These are phyloP conservation scores for Ataeniobius toweri DNA, from an alignment of 2,797 vertebrate species.

Conservation along the genomic window DNA sequence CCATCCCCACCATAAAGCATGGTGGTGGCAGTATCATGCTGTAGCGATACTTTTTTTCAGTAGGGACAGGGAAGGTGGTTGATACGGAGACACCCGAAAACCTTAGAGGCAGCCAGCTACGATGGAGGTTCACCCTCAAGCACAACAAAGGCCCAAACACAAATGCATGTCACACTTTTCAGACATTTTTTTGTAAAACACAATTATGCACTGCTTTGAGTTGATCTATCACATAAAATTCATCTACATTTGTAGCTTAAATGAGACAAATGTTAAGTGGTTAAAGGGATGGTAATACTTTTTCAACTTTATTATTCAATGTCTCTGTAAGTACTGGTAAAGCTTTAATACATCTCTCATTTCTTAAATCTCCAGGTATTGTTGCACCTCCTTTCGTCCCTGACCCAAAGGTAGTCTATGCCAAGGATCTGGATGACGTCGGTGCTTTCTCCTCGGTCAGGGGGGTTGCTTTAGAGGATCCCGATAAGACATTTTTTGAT, in stretches of 20 bases:
- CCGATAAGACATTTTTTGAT: constrained; percentile 83
- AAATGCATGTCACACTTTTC: not conserved
- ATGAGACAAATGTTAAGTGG: not conserved
- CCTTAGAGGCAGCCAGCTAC: not conserved
- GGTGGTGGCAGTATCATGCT: not conserved
- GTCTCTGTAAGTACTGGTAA: not conserved
- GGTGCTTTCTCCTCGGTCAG: constrained; percentile 89
- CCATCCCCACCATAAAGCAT: not conserved
- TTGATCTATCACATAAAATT: not conserved
- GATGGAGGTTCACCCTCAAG: not conserved
- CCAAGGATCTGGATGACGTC: constrained; percentile 88
- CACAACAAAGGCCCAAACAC: not conserved
- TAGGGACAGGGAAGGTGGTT: not conserved
- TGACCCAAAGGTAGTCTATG: constrained; percentile 88
- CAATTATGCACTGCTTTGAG: not conserved
- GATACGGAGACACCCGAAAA: not conserved
- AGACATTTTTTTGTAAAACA: no score
- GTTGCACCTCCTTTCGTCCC: constrained; percentile 86
- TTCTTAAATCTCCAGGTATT: constrained; percentile 76
- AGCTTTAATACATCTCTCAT: not conserved
- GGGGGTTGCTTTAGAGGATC: constrained; percentile 82
- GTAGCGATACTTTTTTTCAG: not conserved
- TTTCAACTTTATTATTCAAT: not conserved
- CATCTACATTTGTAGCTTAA: not conserved
- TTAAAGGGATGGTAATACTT: not conserved